Evolutionary conservation across 2,113 vertebrate genomes (phyloP), one percentile per base, ranked within the genome.

Genomic region (Brachyistius frenatus): DNA sequence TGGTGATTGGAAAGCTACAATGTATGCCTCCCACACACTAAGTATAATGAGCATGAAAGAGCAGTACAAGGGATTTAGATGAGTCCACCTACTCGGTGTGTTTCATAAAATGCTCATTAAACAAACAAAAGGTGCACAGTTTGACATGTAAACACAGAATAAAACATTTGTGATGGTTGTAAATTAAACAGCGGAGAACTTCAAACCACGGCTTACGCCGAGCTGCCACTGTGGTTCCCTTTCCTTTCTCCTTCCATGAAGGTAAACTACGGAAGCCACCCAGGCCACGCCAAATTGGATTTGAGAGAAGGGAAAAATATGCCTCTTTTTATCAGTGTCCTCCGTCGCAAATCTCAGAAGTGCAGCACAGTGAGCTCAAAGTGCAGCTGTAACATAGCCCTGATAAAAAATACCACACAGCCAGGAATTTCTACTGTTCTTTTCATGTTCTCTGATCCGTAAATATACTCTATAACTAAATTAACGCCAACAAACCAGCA

Each of bases 301-400:
- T 72, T 37, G 54, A 70, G 54, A 37, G 50, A 54, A 13, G 3
- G 37, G 52, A 41, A 60, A 71, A 68, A 67, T 78, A 30, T 36
- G 30, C 84, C 76, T 85, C 76, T 84, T 87, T 86, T 87, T 82
- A 91, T 84, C 85, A 77, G 41, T 23, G 66, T 75, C 63, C 75
- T 68, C 58, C 4, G 58, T 79, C 60, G 62, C 61, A 77, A 74
- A 83, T 87, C 84, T 78, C 73, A 76, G 54, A 77, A 46, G 73
- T 78, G 80, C 50, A 54, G 54, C 76, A 71, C 64, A 71, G 66
- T 13, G 30, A 50, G 11, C 73, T 70, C 69, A 66, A 80, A 83
- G 70, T 61, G 10, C 66, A 67, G 86, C 66, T 66, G 60, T 41
- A 41, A 80, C 63, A 80, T 76, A 77, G 70, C 67, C 77, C 60